Evolutionary conservation across 2,888 invertebrate genomes (phyloP).

Genomic region (Stenodema calcarata): DNA sequence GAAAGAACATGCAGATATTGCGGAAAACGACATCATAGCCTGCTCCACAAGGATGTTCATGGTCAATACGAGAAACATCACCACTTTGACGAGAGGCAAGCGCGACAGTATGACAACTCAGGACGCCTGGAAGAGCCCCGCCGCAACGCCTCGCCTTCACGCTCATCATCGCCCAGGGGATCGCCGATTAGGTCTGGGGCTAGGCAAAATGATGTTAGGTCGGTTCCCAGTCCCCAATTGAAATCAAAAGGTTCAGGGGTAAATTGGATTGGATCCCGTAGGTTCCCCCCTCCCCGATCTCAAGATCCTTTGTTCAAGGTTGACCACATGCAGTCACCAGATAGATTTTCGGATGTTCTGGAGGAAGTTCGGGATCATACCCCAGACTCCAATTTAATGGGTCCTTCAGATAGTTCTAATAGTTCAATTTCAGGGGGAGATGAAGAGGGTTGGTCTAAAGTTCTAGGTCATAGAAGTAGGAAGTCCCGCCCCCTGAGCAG

Average conservation of each 20-base stretch:
- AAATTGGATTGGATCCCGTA: neutral
- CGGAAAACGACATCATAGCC: neutral
- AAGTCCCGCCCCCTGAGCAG: neutral
- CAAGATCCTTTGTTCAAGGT: neutral
- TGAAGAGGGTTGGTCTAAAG: neutral
- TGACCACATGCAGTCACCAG: neutral
- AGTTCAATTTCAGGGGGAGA: neutral
- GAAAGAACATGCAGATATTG: neutral
- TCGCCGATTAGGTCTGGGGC: neutral
- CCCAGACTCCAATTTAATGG: neutral
- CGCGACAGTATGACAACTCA: neutral
- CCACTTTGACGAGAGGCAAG: neutral
- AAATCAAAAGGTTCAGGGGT: neutral
- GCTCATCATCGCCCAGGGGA: neutral
- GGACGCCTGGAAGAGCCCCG: neutral
- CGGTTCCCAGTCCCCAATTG: neutral
- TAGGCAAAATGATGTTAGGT: neutral
- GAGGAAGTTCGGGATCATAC: neutral
- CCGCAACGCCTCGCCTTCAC: neutral
- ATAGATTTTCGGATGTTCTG: neutral
- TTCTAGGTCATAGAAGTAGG: neutral
- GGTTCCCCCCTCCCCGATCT: neutral
- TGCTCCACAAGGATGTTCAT: neutral
- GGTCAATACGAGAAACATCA: neutral
- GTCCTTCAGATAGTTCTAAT: neutral